Conservation (phyloP, 2,797 vertebrate species). For the Delichon dasypus region DNA sequence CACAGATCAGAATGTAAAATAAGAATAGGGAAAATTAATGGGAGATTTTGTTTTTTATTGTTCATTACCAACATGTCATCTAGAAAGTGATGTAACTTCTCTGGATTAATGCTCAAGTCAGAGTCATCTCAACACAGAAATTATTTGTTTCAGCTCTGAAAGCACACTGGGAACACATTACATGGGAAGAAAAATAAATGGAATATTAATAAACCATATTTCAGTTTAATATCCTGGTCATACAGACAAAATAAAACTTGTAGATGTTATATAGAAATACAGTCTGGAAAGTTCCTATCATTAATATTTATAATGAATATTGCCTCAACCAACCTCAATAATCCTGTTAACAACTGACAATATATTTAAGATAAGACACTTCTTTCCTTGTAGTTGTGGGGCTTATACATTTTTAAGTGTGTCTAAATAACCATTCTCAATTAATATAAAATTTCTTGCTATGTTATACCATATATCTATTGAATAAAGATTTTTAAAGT, state of each 20-base stretch:
- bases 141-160: not conserved
- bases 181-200: not conserved
- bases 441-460: not conserved
- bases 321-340: not conserved
- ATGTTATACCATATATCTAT: not conserved
- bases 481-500: not conserved
- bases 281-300: not conserved
- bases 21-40: not conserved
- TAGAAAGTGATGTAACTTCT: not conserved
- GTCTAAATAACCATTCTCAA: not conserved
- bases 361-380: not conserved
- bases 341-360: not conserved
- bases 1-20: fast-evolving
- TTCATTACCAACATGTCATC: not conserved
- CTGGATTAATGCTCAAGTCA: not conserved
- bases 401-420: not conserved
- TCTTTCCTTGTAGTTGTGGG: not conserved
- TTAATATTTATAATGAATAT: not conserved
- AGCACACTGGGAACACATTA: not conserved
- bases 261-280: not conserved
- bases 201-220: not conserved
- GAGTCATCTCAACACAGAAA: not conserved
- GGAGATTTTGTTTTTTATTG: not conserved
- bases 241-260: not conserved
- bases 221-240: not conserved